phyloP scores from a whole-genome alignment of 2,797 vertebrate genomes.

The Steatocranus sp. region DNA sequence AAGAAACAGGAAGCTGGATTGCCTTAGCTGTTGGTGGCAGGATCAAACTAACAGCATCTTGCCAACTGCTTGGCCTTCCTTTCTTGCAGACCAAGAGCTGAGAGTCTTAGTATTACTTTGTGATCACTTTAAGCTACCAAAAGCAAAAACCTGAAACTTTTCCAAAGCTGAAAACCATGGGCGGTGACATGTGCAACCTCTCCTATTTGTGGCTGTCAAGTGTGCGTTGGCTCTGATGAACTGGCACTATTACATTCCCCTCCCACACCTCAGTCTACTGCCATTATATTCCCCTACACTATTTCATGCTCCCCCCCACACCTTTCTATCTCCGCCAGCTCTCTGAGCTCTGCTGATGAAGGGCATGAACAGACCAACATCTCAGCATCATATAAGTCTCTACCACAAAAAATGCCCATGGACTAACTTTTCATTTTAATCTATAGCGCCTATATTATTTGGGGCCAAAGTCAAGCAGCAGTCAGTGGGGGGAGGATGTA shows the following conservation, averaged over 20 bases:
- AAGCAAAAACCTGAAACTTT: slow-evolving; percentile 24
- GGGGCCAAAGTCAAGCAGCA: slow-evolving; percentile 17
- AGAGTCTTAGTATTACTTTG: background rate
- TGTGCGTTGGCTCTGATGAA: slow-evolving; percentile 61
- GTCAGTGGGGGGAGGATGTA: slow-evolving; percentile 25
- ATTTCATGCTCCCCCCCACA: slow-evolving; percentile 66
- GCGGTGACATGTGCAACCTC: slow-evolving; percentile 39
- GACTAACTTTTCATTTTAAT: slow-evolving; percentile 63
- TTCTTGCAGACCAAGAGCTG: slow-evolving; percentile 8
- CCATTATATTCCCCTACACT: slow-evolving; percentile 54
- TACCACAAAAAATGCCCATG: slow-evolving; percentile 22
- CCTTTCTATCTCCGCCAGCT: slow-evolving; percentile 33
- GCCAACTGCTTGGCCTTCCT: background rate
- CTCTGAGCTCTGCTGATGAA: slow-evolving; percentile 23
- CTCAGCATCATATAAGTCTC: slow-evolving; percentile 8
- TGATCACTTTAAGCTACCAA: background rate
- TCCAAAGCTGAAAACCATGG: slow-evolving; percentile 40
- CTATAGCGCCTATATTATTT: slow-evolving; percentile 38
- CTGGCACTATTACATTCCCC: slow-evolving; percentile 60
- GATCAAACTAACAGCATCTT: background rate
- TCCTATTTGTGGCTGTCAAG: slow-evolving; percentile 51
- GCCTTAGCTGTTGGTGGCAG: background rate
- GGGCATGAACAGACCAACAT: slow-evolving; percentile 41
- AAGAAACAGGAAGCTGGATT: background rate
- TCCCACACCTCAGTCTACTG: slow-evolving; percentile 60